Conservation (phyloP, 2,113 vertebrate species). For the Ptilonorhynchus violaceus region DNA sequence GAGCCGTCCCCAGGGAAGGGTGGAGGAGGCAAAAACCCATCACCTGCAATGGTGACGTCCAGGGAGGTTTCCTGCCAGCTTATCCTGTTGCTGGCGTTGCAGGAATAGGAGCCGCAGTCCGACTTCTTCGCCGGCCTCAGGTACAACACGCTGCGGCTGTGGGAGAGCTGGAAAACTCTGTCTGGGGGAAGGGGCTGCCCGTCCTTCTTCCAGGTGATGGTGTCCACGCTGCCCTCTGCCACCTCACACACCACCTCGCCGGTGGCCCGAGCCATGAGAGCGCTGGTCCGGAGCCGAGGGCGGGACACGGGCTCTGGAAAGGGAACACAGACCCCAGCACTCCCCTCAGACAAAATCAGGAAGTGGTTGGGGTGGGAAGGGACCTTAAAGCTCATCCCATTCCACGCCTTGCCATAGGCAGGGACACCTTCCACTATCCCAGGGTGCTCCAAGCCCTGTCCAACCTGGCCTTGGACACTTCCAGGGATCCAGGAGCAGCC, state of each 20-base stretch:
- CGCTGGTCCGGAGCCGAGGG: neutral
- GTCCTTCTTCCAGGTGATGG: constrained; percentile 19
- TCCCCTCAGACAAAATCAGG: neutral
- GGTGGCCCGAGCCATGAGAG: neutral
- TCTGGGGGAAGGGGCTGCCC: neutral
- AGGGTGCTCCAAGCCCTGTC: rapidly evolving
- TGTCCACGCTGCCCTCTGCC: neutral
- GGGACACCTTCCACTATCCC: neutral
- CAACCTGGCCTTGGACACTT: rapidly evolving
- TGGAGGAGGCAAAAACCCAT: neutral
- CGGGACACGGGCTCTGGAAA: neutral
- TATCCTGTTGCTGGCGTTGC: constrained; percentile 6
- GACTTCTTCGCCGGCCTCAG: neutral
- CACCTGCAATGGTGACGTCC: neutral
- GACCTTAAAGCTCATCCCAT: neutral
- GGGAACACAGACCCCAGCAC: neutral
- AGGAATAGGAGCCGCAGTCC: constrained; percentile 32
- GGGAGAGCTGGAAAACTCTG: neutral
- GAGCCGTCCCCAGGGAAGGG: neutral
- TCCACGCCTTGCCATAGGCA: neutral
- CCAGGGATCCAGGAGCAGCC: neutral
- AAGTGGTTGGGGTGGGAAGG: neutral
- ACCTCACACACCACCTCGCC: neutral
- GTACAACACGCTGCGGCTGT: neutral
- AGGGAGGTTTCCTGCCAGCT: constrained; percentile 37